Evolutionary conservation across 2,113 vertebrate species (phyloP).

Genomic region (Lasiurus borealis): DNA sequence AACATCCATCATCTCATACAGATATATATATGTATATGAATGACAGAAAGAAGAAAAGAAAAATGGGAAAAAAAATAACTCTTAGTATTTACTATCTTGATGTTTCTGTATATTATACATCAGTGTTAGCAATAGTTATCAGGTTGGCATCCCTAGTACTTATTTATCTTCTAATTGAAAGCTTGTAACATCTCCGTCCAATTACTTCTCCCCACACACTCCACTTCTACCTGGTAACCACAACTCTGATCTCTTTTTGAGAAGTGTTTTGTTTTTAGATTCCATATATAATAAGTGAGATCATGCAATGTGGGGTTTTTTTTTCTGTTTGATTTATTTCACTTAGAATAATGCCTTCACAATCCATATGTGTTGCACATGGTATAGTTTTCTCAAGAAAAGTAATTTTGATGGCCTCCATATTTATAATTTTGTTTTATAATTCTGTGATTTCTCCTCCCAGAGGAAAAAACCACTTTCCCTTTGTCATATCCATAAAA

Average conservation of each 20-base stretch:
- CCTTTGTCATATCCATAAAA: neutral
- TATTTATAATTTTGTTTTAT: slow-evolving; percentile 20
- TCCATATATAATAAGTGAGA: neutral
- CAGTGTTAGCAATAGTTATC: neutral
- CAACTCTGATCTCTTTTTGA: neutral
- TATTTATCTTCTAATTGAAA: neutral
- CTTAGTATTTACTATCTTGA: neutral
- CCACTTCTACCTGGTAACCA: neutral
- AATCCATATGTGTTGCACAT: neutral
- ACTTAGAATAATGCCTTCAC: neutral
- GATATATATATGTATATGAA: too few species aligned
- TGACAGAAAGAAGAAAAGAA: neutral
- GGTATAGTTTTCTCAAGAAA: neutral
- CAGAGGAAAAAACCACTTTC: neutral
- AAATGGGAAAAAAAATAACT: neutral
- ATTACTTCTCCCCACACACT: neutral
- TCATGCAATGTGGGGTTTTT: neutral
- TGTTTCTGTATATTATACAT: neutral
- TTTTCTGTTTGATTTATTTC: neutral
- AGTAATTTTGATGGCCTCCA: neutral
- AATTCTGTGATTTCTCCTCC: neutral
- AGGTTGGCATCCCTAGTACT: neutral
- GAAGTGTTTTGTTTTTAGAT: neutral
- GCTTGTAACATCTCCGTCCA: neutral
- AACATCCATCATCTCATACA: neutral